Evolutionary conservation across 2,113 vertebrate species (phyloP), one percentile per base, ranked within the genome.

Genomic region (Caloenas nicobarica): DNA sequence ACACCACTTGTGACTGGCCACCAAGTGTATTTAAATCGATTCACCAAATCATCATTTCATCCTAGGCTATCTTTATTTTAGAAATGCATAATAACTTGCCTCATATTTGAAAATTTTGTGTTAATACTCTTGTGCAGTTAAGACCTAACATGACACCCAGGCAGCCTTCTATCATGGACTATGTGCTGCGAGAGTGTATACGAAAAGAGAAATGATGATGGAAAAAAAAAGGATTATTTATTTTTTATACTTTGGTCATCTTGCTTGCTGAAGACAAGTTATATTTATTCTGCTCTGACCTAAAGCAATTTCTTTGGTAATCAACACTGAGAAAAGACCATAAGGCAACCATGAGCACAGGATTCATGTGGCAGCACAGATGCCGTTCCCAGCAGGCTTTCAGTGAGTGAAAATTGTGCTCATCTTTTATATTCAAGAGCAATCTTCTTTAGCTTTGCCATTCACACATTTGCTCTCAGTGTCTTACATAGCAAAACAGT

Each of bases 341-440:
- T 40, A 85, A 88, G 60, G 53, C n/a, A 86, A 21, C 46, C 60
- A 23, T 15, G 31, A 96, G 46, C 62, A 29, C 17, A 46, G 58
- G 31, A 74, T 91, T 90, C 56, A 73, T 88, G 78, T 9, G 3
- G 28, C n/a, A 81, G 24, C 57, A 88, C 65, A 88, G 72, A 84
- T 88, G 62, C 13, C 11, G 1, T n/a, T 83, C 62, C 65, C 87
- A 95, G 84, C 62, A 92, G 84, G 58, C 61, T 88, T 90, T 58
- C 82, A 81, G 76, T 72, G 36, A 73, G 24, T 48, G 58, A 91
- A 73, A 77, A 71, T 95, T 89, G 74, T 44, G 31, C 64, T 89
- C 16, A 66, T 92, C 62, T 95, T 94, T 93, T 86, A n/a, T 89
- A 57, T 88, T 92, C 83, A 79, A 72, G 26, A 77, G 9, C 53